phyloP scores from a whole-genome alignment of 2,797 vertebrate genomes.

The Hirundo rustica region DNA sequence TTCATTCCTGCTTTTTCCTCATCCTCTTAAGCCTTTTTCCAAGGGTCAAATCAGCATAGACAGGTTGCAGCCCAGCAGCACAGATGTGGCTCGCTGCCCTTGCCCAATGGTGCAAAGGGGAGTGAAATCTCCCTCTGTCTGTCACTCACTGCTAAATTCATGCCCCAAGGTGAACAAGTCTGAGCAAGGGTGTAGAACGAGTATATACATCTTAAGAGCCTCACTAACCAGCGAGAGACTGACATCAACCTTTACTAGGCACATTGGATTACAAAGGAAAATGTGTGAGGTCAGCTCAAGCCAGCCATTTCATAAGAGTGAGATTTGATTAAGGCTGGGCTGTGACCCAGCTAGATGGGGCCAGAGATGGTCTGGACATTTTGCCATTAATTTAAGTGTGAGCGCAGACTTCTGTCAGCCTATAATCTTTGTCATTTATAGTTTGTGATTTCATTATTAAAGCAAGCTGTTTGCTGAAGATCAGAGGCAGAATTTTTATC shows the following conservation, averaged over 20 bases:
- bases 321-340: not conserved
- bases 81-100: rapidly evolving
- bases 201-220: not conserved
- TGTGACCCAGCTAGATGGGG: not conserved
- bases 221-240: not conserved
- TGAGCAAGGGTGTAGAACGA: not conserved
- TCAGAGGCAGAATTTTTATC: not conserved
- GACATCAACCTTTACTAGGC: not conserved
- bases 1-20: not conserved
- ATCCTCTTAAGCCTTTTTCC: not conserved
- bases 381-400: slow-evolving; percentile 18
- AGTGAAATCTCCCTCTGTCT: not conserved
- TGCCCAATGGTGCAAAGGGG: not conserved
- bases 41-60: not conserved
- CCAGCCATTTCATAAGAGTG: not conserved
- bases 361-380: not conserved
- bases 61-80: rapidly evolving
- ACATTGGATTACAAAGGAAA: not conserved
- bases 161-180: not conserved
- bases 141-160: not conserved
- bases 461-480: not conserved
- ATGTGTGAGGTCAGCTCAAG: not conserved
- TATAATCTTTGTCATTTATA: slow-evolving; percentile 5
- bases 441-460: slow-evolving; percentile 29
- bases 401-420: not conserved